Percentiles rank a stretch among this genome's conserved stretches.
phyloP scores from a whole-genome alignment of 2,113 vertebrate genomes.

The Catharus minimus region DNA sequence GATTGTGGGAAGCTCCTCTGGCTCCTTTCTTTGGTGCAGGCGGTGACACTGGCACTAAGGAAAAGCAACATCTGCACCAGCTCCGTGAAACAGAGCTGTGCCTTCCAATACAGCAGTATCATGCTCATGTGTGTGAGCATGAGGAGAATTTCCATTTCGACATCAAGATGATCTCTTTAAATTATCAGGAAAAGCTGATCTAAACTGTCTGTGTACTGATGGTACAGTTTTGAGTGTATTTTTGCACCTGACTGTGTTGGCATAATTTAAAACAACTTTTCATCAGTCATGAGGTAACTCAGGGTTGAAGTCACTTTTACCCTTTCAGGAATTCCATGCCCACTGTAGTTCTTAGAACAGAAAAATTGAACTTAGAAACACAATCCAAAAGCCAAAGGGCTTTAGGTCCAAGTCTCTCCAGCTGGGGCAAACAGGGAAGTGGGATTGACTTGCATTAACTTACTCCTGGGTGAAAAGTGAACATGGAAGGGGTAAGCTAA shows the following conservation, averaged over 20 bases:
- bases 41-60: not conserved
- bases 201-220: not conserved
- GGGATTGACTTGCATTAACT: not conserved
- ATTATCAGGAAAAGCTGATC: not conserved
- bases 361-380: not conserved
- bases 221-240: fast-evolving
- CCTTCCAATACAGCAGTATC: fast-evolving
- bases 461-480: not conserved
- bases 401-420: not conserved
- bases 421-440: not conserved
- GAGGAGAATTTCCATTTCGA: not conserved
- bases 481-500: not conserved
- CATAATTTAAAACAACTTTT: not conserved
- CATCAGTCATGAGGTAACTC: not conserved
- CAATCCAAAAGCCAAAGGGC: not conserved
- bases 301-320: not conserved
- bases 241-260: fast-evolving
- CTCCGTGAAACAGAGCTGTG: fast-evolving
- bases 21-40: not conserved
- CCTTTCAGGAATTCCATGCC: not conserved
- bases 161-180: not conserved
- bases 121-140: fast-evolving
- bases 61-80: not conserved
- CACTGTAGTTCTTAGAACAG: not conserved
- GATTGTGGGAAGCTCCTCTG: not conserved